phyloP scores from a whole-genome alignment of 2,888 invertebrate species.

The Alloplasta piceator region DNA sequence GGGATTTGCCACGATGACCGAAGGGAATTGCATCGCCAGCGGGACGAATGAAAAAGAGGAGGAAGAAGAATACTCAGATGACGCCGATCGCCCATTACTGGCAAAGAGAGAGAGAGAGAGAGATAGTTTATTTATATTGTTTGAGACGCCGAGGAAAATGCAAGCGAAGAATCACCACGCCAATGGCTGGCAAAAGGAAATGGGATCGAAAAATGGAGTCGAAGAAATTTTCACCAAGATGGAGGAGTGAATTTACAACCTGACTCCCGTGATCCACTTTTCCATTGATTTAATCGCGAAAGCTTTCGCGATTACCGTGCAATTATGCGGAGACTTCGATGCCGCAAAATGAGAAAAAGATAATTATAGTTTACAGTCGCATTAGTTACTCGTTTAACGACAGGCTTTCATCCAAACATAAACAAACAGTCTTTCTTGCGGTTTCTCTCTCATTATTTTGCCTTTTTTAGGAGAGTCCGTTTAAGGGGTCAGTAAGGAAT shows the following conservation, averaged over 20 bases:
- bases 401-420: too few relatives aligned
- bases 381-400: constrained; percentile 3
- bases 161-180: constrained; percentile 5
- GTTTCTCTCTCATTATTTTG: neutral
- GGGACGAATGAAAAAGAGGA: constrained; percentile 54
- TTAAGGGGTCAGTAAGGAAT: too few relatives aligned
- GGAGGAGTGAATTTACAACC: constrained; percentile 25
- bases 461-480: too few relatives aligned
- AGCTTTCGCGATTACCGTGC: neutral
- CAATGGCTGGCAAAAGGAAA: neutral
- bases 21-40: constrained; percentile 51
- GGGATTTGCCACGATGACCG: constrained; percentile 5
- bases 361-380: constrained; percentile 38
- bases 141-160: constrained; percentile 23
- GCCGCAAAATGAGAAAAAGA: constrained; percentile 27
- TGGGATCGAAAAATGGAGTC: neutral
- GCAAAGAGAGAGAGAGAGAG: constrained; percentile 9
- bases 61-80: constrained; percentile 25
- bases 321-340: neutral
- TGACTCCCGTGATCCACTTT: neutral
- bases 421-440: neutral
- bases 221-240: constrained; percentile 29
- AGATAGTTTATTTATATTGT: constrained; percentile 34
- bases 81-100: constrained; percentile 36
- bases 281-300: constrained; percentile 53